A percentile compares a stretch with the other conserved stretches of the same genome.
phyloP scores from a whole-genome alignment of 2,888 invertebrate species.

The Chirona hameri region DNA sequence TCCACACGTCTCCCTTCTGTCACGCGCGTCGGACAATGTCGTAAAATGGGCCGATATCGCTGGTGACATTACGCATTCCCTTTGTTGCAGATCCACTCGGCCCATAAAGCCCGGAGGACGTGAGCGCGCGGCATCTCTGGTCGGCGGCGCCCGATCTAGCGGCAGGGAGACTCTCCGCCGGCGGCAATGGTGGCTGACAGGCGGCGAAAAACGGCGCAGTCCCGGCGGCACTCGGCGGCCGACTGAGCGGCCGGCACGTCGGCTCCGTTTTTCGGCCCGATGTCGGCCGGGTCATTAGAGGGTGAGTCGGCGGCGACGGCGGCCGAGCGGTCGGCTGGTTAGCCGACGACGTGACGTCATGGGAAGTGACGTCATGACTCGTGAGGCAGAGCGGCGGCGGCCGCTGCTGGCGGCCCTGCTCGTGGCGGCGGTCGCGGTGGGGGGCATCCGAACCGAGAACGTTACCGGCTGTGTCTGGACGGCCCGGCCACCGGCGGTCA shows the following conservation, averaged over 20 bases:
- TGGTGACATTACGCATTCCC: neutral
- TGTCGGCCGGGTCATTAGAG: neutral
- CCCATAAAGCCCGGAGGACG: neutral
- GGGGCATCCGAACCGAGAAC: neutral
- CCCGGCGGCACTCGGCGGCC: neutral
- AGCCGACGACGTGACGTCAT: neutral
- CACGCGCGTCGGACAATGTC: neutral
- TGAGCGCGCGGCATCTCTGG: neutral
- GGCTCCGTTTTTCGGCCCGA: neutral
- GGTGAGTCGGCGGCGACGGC: neutral
- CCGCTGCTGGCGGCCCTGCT: conserved; percentile 35
- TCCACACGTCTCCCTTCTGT: too few species aligned
- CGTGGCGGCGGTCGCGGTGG: conserved; percentile 34
- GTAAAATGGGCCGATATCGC: neutral
- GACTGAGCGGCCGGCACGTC: neutral
- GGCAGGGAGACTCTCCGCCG: neutral
- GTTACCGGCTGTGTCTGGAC: neutral
- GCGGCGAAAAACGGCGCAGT: neutral
- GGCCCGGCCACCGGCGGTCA: neutral
- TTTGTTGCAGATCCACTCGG: neutral
- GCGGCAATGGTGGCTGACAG: neutral
- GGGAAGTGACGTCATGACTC: neutral
- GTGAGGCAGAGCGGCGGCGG: conserved; percentile 23
- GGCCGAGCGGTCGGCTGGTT: neutral
- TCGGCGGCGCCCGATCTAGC: neutral